Evolutionary conservation across 2,888 invertebrate species (phyloP), one percentile per base, ranked within the genome.

Genomic region (Diplazon laetatorius): DNA sequence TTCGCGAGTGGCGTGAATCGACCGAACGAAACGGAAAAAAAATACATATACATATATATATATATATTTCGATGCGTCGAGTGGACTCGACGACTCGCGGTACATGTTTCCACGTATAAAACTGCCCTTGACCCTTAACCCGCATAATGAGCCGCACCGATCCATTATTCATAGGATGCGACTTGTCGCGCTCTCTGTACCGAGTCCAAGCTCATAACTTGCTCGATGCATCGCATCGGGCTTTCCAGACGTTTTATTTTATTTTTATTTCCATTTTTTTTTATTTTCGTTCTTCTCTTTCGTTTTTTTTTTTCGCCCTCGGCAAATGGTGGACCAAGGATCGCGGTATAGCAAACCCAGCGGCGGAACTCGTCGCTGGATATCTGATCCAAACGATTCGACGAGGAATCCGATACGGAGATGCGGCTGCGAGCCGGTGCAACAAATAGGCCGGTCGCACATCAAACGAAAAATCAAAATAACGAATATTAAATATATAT

Each of bases 101-200:
- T n/a, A n/a, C 85, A 80, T 86, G 84, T 85, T 85, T 85, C 84
- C 85, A 83, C 82, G 82, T 83, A 86, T 84, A 86, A 86, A 86
- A 84, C 85, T 85, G 88, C 86, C 88, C 88, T 89, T 87, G 88
- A 88, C 88, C 87, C 85, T 83, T 85, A 84, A 87, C 87, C 89
- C 85, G 88, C 83, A 88, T 89, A 88, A 89, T 88, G 87, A 88
- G 86, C 84, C 84, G 78, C 82, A 80, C 69, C 80, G 82, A 87
- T 89, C 87, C 87, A 88, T 88, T 88, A 89, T 88, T 88, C 88
- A 89, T 89, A 85, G 85, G 83, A 84, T 86, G 85, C 85, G 85
- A 85, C 86, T 85, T 86, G 87, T 86, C 86, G 84, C 82, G 84
- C 81, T 84, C 81, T 84, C 85, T 83, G 85, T 85, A 87, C 85